Conservation (phyloP, 1,140 invertebrate genomes). For the Ceratosolen fusciceps region DNA sequence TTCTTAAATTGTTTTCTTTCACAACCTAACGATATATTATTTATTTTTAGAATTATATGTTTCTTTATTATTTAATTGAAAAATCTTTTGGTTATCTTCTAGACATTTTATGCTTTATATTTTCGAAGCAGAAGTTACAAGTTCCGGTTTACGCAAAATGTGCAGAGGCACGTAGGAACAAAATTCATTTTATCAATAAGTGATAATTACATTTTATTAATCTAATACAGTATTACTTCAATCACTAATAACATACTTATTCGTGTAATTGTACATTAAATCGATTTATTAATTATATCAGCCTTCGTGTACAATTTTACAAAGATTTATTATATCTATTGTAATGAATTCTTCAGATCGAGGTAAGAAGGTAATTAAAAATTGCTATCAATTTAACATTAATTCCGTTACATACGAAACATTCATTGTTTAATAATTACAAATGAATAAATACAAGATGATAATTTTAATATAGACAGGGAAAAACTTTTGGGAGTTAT, state of each 20-base stretch:
- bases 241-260: neutral
- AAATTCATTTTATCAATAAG: slow-evolving; percentile 11
- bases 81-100: neutral
- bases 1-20: slow-evolving; percentile 39
- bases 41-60: slow-evolving; percentile 7
- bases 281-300: neutral
- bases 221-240: neutral
- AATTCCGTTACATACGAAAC: neutral
- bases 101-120: slow-evolving; percentile 5
- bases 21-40: slow-evolving; percentile 37
- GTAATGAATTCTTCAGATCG: neutral
- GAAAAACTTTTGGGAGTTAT: neutral
- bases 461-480: too few species aligned
- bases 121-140: slow-evolving; percentile 31
- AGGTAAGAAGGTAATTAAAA: neutral
- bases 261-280: neutral
- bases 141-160: neutral
- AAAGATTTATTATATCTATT: neutral
- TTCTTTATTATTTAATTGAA: neutral
- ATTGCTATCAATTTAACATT: neutral
- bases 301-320: neutral
- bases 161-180: slow-evolving; percentile 1
- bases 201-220: neutral
- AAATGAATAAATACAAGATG: neutral
- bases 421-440: neutral